These are phyloP conservation scores for Platalea minor DNA, from an alignment of 2,797 vertebrate species.

Conservation along the genomic window DNA sequence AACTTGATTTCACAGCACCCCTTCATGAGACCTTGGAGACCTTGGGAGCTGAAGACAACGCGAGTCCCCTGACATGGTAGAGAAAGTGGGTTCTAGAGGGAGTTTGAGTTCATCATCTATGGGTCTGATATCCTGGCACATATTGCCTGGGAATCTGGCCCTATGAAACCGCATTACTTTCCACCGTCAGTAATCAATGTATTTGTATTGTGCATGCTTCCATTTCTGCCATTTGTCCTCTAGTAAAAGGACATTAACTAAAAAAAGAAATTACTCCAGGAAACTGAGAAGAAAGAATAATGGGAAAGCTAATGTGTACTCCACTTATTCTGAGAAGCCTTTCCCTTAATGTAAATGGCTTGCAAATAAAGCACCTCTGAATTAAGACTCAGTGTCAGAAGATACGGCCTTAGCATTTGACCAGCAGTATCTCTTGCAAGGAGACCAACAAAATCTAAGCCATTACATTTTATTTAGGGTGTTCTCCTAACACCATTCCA, in stretches of 20 bases:
- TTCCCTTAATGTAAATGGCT: not conserved
- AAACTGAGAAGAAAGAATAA: not conserved
- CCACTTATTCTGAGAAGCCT: not conserved
- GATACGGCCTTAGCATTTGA: not conserved
- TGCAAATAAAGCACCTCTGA: not conserved
- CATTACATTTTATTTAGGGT: not conserved
- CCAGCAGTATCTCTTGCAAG: not conserved
- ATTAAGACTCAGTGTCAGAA: not conserved
- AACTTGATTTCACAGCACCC: not conserved
- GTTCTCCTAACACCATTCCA: not conserved
- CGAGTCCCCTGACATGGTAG: not conserved
- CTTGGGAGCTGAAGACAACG: not conserved
- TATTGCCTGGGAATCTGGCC: accelerated
- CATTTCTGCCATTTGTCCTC: not conserved
- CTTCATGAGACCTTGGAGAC: not conserved
- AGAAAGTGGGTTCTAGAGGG: not conserved
- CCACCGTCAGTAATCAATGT: not conserved
- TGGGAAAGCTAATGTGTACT: not conserved
- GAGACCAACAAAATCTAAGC: not conserved
- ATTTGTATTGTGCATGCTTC: not conserved
- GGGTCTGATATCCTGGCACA: not conserved
- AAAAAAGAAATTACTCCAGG: not conserved
- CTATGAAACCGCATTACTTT: not conserved
- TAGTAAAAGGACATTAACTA: not conserved
- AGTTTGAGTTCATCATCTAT: not conserved